Percentiles rank a stretch among this genome's conserved stretches.
phyloP scores from a whole-genome alignment of 2,888 invertebrate genomes.

The Quadroppia sp. region DNA sequence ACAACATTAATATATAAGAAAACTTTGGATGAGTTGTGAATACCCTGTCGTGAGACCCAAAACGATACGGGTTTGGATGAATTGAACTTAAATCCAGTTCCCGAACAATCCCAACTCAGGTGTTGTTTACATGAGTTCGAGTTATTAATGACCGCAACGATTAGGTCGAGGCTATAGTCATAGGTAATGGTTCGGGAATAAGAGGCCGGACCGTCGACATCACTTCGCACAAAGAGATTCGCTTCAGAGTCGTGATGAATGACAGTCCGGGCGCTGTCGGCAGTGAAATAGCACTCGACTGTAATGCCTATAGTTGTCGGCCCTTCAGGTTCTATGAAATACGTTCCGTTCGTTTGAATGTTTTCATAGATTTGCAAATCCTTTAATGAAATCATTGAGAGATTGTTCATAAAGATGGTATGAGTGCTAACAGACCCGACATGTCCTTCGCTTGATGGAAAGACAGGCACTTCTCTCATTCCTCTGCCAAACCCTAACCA shows the following conservation, averaged over 20 bases:
- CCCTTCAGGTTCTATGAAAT: conserved; percentile 48
- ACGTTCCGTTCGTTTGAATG: conserved; percentile 46
- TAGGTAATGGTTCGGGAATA: conserved; percentile 48
- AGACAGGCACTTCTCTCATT: conserved; percentile 16
- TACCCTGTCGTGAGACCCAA: conserved; percentile 46
- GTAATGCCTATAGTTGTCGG: conserved; percentile 46
- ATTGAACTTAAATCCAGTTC: conserved; percentile 48
- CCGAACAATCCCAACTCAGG: conserved; percentile 48
- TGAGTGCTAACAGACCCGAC: conserved; percentile 46
- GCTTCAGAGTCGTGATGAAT: conserved; percentile 49
- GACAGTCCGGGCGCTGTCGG: conserved; percentile 45
- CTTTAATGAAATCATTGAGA: not conserved
- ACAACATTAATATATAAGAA: conserved; percentile 16
- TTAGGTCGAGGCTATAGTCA: conserved; percentile 40
- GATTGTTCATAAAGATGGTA: conserved; percentile 3
- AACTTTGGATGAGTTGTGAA: not conserved
- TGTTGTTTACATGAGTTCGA: conserved; percentile 48
- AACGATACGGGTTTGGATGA: conserved; percentile 46
- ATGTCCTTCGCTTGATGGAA: conserved; percentile 41
- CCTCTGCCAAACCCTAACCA: conserved; percentile 15
- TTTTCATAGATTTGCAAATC: conserved; percentile 44
- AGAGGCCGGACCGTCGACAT: conserved; percentile 47
- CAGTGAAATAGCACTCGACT: conserved; percentile 47
- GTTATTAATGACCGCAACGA: conserved; percentile 38
- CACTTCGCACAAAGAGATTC: conserved; percentile 48